A percentile compares a stretch with the other conserved stretches of the same genome.
Conservation (phyloP, 1,140 invertebrate species). For the Nasonia longicornis region DNA sequence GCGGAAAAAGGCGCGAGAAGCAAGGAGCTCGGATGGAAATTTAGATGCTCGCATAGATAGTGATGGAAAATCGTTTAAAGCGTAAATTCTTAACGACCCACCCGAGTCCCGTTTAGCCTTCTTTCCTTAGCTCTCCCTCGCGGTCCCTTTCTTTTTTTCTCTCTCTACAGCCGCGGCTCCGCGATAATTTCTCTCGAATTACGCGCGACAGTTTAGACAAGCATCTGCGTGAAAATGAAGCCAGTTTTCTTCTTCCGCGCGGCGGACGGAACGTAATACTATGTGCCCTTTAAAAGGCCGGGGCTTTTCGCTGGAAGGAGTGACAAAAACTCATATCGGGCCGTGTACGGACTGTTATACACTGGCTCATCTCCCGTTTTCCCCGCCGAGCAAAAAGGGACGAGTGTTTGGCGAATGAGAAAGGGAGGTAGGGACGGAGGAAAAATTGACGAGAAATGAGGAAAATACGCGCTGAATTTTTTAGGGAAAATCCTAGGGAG, state of each 20-base stretch:
- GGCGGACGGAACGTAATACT: too few relatives aligned
- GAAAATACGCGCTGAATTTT: not conserved
- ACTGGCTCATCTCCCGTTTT: too few relatives aligned
- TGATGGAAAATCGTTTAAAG: slow-evolving; percentile 4
- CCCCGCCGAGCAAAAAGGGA: not conserved
- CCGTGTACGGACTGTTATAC: not conserved
- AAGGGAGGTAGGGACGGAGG: too few relatives aligned
- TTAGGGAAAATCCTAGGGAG: not conserved
- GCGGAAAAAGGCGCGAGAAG: not conserved
- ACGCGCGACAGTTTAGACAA: not conserved
- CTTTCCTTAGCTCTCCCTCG: not conserved
- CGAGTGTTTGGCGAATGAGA: not conserved
- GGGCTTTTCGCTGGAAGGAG: not conserved
- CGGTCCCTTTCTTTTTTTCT: not conserved
- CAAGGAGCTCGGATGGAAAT: not conserved
- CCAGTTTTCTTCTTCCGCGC: not conserved
- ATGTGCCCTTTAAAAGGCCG: too few relatives aligned
- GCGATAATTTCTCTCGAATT: not conserved
- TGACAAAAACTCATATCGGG: not conserved
- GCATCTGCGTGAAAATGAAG: not conserved
- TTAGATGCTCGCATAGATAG: slow-evolving; percentile 8
- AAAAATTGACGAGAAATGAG: not conserved
- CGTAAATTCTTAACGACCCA: slow-evolving; percentile 11
- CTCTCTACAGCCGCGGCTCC: not conserved
- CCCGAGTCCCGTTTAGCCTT: not conserved